Percentiles rank a stretch among this genome's conserved stretches.
Evolutionary conservation across 2,888 invertebrate species (phyloP).

Genomic region (Meta bourneti): DNA sequence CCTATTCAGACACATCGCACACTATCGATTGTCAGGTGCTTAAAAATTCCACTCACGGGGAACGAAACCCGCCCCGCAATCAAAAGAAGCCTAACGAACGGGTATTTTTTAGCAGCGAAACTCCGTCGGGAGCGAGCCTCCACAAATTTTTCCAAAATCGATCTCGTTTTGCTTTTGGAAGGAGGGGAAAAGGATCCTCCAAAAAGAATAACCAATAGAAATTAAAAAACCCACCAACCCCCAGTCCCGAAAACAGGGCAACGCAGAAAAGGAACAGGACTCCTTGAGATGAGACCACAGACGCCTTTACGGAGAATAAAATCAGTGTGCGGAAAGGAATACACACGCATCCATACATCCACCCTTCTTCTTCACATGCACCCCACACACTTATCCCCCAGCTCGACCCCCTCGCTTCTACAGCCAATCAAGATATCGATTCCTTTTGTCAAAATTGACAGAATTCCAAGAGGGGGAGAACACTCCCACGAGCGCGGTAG

Average conservation of each 20-base stretch:
- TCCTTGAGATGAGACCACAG: slow-evolving; percentile 38
- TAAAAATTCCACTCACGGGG: background rate
- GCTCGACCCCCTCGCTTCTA: slow-evolving; percentile 7
- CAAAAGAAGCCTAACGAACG: background rate
- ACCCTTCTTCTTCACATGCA: slow-evolving; percentile 1
- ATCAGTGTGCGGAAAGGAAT: slow-evolving; percentile 29
- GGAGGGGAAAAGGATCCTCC: background rate
- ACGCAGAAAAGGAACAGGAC: background rate
- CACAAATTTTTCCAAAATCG: background rate
- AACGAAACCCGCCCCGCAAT: background rate
- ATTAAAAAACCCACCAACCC: slow-evolving; percentile 19
- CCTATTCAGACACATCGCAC: background rate
- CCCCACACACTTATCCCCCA: background rate
- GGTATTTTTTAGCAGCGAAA: background rate
- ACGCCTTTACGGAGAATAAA: slow-evolving; percentile 44
- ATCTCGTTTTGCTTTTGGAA: background rate
- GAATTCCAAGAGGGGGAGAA: slow-evolving; percentile 25
- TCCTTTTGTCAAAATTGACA: slow-evolving; percentile 75
- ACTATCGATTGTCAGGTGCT: background rate
- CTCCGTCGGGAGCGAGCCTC: no score
- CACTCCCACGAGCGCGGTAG: background rate
- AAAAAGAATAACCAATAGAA: slow-evolving; percentile 16
- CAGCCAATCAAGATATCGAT: slow-evolving; percentile 74
- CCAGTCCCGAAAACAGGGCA: background rate
- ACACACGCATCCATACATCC: slow-evolving; percentile 9